Percentiles rank a stretch among this genome's conserved stretches.
Evolutionary conservation across 2,888 invertebrate genomes (phyloP).

Genomic region (Archaeoteleia sp.): DNA sequence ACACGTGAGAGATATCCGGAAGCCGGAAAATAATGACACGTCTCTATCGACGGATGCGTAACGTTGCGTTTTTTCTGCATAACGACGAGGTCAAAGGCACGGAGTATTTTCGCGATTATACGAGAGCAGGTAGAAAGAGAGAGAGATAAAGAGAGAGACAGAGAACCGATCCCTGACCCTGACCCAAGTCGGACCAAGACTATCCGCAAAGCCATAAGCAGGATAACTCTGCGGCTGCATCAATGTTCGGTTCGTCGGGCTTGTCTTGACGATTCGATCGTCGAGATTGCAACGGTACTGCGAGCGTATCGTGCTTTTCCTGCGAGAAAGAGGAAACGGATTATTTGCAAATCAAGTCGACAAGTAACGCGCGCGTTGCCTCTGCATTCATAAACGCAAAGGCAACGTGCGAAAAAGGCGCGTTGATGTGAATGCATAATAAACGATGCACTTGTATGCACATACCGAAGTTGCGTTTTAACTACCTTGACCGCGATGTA

Average conservation of each 20-base stretch:
- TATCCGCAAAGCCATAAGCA: constrained; percentile 42
- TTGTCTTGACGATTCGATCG: constrained; percentile 49
- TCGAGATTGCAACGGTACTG: constrained; percentile 51
- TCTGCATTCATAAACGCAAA: too few species aligned
- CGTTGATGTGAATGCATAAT: too few species aligned
- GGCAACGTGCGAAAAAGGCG: too few species aligned
- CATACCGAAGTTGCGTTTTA: too few species aligned
- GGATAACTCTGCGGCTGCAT: constrained; percentile 42
- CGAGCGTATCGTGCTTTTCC: constrained; percentile 31
- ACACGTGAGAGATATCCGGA: constrained; percentile 8
- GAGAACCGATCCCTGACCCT: constrained; percentile 46
- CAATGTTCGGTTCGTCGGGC: constrained; percentile 40
- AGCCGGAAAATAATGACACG: background rate
- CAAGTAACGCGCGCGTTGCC: too few species aligned
- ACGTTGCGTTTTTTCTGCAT: constrained; percentile 4
- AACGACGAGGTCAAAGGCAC: constrained; percentile 18
- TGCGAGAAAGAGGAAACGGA: too few species aligned
- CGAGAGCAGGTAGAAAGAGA: constrained; percentile 2
- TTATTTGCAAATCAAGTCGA: constrained; percentile 20
- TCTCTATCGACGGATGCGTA: constrained; percentile 8
- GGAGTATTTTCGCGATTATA: constrained; percentile 6
- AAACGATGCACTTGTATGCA: too few species aligned
- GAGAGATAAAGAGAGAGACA: constrained; percentile 29
- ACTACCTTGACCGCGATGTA: too few species aligned
- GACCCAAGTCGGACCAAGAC: constrained; percentile 47